Conservation (phyloP, 2,888 invertebrate species). For the Stenolophus ochropezus region DNA sequence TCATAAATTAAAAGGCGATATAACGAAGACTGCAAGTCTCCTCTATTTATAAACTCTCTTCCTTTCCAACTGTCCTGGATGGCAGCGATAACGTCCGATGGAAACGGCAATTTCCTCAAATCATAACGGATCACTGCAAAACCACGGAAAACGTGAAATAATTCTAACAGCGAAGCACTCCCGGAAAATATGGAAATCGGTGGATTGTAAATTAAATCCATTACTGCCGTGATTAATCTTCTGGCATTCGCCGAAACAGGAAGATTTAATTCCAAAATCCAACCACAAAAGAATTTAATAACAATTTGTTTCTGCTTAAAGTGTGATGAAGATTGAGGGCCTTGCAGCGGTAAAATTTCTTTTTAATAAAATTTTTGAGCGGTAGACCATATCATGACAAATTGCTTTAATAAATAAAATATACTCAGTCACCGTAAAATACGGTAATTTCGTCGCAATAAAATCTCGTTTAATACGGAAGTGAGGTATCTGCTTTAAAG, state of each 20-base stretch:
- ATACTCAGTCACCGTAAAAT: neutral
- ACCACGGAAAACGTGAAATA: constrained; percentile 9
- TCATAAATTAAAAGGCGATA: neutral
- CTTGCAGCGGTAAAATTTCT: neutral
- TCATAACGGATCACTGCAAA: constrained; percentile 20
- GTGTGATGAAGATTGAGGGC: neutral
- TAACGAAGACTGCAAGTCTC: neutral
- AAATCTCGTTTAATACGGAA: no score
- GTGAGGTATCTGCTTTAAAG: no score
- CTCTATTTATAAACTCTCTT: neutral
- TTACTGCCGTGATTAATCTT: constrained; percentile 19
- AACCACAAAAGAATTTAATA: constrained; percentile 24
- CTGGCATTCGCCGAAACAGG: neutral
- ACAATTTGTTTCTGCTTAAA: constrained; percentile 20
- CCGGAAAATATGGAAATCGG: constrained; percentile 14
- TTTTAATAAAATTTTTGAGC: neutral
- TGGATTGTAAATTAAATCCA: constrained; percentile 14
- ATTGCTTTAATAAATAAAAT: neutral
- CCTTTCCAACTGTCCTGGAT: neutral
- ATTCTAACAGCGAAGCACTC: constrained; percentile 6
- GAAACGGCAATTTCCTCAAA: constrained; percentile 35
- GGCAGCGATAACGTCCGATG: neutral
- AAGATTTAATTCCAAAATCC: neutral
- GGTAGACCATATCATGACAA: neutral
- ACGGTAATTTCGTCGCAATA: neutral